These are phyloP conservation scores for Campoplex nolae DNA, from an alignment of 2,888 invertebrate genomes.

Conservation along the genomic window DNA sequence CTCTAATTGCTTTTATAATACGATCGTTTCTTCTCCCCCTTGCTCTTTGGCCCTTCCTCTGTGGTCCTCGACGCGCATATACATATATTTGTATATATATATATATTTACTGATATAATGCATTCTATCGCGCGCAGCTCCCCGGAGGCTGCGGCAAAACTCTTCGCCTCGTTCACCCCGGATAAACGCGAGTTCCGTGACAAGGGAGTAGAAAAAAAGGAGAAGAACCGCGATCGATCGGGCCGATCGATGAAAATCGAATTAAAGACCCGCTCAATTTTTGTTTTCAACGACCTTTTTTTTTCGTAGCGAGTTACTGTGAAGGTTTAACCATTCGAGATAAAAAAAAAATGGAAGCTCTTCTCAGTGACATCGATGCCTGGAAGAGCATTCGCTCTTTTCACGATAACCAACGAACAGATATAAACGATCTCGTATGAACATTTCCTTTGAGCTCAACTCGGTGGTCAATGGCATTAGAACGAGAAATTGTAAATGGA, in stretches of 20 bases:
- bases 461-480: neutral
- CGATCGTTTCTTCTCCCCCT: conserved; percentile 69
- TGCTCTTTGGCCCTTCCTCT: conserved; percentile 53
- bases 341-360: neutral
- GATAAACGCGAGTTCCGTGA: conserved; percentile 26
- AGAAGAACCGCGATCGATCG: neutral
- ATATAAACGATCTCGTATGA: neutral
- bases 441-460: neutral
- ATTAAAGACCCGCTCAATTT: neutral
- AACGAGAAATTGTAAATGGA: neutral
- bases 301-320: neutral
- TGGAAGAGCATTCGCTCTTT: neutral
- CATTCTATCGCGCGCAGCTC: conserved; percentile 24
- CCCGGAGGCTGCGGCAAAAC: conserved; percentile 43
- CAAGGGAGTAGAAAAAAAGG: neutral
- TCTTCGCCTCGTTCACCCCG: conserved; percentile 56
- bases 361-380: conserved; percentile 30
- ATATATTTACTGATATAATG: conserved; percentile 26
- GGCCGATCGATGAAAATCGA: conserved; percentile 1
- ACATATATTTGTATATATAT: neutral
- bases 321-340: neutral
- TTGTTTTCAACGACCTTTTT: neutral
- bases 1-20: conserved; percentile 84
- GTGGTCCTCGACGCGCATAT: conserved; percentile 16
- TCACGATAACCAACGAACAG: neutral